Evolutionary conservation across 2,888 invertebrate species (phyloP).

Genomic region (Apotomis betuletana): DNA sequence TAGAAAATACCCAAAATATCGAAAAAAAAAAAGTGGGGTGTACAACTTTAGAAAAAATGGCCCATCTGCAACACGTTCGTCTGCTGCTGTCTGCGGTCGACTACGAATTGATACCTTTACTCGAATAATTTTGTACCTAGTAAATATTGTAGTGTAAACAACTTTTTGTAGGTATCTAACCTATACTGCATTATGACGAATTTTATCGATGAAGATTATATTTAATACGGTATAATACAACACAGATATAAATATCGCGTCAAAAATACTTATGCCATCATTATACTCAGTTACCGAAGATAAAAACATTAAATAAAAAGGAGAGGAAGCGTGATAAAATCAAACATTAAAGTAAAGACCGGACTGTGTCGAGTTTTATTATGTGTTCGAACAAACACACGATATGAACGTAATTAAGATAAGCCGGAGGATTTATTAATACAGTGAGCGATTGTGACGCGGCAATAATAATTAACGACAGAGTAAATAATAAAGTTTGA

Average conservation of each 20-base stretch:
- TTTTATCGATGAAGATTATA: too few relatives aligned
- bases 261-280: background rate
- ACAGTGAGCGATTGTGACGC: constrained; percentile 1
- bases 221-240: too few relatives aligned
- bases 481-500: background rate
- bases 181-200: too few relatives aligned
- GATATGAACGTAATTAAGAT: constrained; percentile 36
- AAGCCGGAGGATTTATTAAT: constrained; percentile 18
- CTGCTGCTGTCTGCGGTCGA: too few relatives aligned
- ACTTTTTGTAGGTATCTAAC: too few relatives aligned
- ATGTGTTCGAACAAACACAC: constrained; percentile 28
- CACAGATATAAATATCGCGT: background rate
- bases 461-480: background rate
- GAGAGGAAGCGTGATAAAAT: background rate
- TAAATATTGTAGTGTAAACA: too few relatives aligned
- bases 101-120: too few relatives aligned
- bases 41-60: too few relatives aligned
- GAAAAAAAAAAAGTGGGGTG: too few relatives aligned
- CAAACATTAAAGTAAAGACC: background rate
- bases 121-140: too few relatives aligned
- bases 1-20: too few relatives aligned
- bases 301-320: background rate
- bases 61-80: too few relatives aligned
- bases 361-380: constrained; percentile 22
- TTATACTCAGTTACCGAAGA: background rate